A percentile compares a stretch with the other conserved stretches of the same genome.
Evolutionary conservation across 2,797 vertebrate genomes (phyloP).

Genomic region (Galagoides demidoff): DNA sequence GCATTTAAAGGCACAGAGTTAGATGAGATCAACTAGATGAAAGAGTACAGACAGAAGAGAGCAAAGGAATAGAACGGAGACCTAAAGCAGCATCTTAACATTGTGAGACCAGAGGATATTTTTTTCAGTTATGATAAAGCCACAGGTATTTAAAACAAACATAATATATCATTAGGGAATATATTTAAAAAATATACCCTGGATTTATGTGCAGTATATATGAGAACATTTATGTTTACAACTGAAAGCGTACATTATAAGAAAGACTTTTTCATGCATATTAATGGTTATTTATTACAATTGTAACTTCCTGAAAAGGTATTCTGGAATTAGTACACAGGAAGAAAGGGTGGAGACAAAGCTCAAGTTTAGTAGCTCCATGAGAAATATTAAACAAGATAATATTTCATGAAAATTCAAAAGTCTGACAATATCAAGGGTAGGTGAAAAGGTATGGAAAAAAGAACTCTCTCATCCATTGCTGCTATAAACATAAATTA

Average conservation of each 20-base stretch:
- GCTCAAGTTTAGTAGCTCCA: not conserved
- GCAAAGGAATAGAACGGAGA: not conserved
- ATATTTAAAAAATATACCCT: not conserved
- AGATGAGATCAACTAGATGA: not conserved
- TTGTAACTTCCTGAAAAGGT: not conserved
- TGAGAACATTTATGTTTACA: not conserved
- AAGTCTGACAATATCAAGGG: not conserved
- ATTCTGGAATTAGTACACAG: not conserved
- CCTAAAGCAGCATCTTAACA: not conserved
- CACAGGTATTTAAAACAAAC: not conserved
- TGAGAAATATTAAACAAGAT: not conserved
- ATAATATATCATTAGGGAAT: not conserved
- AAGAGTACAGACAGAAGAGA: not conserved
- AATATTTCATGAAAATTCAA: conserved; percentile 16
- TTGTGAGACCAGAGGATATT: not conserved
- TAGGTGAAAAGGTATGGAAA: not conserved
- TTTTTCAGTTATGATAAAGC: not conserved
- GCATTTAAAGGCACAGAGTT: not conserved
- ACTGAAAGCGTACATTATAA: not conserved
- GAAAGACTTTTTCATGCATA: not conserved
- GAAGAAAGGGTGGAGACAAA: not conserved
- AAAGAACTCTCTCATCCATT: not conserved
- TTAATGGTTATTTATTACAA: not conserved
- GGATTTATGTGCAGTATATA: not conserved
- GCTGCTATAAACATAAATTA: not conserved